These are phyloP conservation scores for Myripristis jacobus DNA, from an alignment of 2,797 vertebrate species.

Conservation along the genomic window DNA sequence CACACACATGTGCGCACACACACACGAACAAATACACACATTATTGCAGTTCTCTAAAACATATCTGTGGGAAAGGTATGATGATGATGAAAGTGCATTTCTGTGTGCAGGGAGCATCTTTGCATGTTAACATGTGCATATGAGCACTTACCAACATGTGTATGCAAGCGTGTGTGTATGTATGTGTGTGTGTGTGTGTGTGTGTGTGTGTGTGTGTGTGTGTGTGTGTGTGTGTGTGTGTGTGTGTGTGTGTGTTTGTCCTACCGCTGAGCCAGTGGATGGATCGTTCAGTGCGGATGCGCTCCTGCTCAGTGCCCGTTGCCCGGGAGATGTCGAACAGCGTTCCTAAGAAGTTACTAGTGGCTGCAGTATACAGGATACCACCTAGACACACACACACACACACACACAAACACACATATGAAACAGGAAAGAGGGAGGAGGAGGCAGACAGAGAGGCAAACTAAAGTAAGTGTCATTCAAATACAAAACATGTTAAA, in stretches of 20 bases:
- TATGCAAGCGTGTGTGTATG: too few species aligned
- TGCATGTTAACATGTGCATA: too few species aligned
- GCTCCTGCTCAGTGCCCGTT: slow-evolving; percentile 83
- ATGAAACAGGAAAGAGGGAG: background rate
- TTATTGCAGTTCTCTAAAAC: too few species aligned
- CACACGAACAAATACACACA: slow-evolving; percentile 15
- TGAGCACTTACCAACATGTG: too few species aligned
- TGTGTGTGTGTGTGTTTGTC: slow-evolving; percentile 33
- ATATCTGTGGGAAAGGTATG: too few species aligned
- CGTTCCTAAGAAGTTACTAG: slow-evolving; percentile 91
- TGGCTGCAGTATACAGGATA: slow-evolving; percentile 87
- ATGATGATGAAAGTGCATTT: too few species aligned
- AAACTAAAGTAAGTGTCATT: background rate
- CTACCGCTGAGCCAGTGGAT: slow-evolving; percentile 91
- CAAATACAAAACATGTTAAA: too few species aligned
- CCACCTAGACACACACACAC: slow-evolving; percentile 76
- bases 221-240: too few species aligned
- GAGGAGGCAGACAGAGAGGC: background rate
- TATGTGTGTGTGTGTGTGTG: too few species aligned
- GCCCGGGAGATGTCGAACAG: slow-evolving; percentile 89
- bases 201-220: slow-evolving; percentile 2
- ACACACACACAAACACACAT: slow-evolving; percentile 4
- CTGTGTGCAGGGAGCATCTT: too few species aligned
- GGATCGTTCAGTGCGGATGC: slow-evolving; percentile 88
- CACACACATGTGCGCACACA: slow-evolving; percentile 23